Percentiles rank a stretch among this genome's conserved stretches.
These are phyloP conservation scores for Frieseomelitta varia DNA, from an alignment of 1,140 invertebrate species.

Conservation along the genomic window DNA sequence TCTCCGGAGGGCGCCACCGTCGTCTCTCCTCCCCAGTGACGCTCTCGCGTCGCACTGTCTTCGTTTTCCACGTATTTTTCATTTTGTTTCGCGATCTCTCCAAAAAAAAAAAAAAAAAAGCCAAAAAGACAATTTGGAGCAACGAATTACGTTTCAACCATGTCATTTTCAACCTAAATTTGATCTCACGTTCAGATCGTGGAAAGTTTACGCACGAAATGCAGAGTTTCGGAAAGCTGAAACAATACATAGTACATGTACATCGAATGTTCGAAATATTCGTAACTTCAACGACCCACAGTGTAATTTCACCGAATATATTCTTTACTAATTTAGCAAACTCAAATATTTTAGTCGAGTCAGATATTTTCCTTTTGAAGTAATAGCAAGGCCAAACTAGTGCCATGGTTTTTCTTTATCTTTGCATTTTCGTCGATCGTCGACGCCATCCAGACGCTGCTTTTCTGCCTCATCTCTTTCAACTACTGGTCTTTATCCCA, in stretches of 20 bases:
- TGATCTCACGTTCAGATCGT: too few relatives aligned
- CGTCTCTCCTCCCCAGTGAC: constrained; percentile 12
- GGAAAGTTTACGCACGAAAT: too few relatives aligned
- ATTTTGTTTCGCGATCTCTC: not conserved
- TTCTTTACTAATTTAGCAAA: not conserved
- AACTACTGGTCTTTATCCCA: constrained; percentile 48
- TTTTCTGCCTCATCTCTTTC: constrained; percentile 4
- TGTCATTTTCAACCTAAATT: too few relatives aligned
- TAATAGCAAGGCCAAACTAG: too few relatives aligned
- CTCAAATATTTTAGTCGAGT: not conserved
- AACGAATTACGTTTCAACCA: not conserved
- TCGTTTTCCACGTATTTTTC: constrained; percentile 30
- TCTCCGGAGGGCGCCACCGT: constrained; percentile 20
- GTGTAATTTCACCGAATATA: not conserved
- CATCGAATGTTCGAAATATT: too few relatives aligned
- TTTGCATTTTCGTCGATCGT: constrained; percentile 19
- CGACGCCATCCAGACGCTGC: not conserved
- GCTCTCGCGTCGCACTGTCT: not conserved
- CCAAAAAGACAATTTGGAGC: not conserved
- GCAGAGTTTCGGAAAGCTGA: too few relatives aligned
- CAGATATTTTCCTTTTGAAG: not conserved
- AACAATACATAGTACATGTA: too few relatives aligned
- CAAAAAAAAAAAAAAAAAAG: not conserved
- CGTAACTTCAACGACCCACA: not conserved
- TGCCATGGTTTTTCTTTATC: not conserved